A percentile compares a stretch with the other conserved stretches of the same genome.
These are phyloP conservation scores for Eristalis tenax DNA, from an alignment of 2,888 invertebrate species.

Conservation along the genomic window DNA sequence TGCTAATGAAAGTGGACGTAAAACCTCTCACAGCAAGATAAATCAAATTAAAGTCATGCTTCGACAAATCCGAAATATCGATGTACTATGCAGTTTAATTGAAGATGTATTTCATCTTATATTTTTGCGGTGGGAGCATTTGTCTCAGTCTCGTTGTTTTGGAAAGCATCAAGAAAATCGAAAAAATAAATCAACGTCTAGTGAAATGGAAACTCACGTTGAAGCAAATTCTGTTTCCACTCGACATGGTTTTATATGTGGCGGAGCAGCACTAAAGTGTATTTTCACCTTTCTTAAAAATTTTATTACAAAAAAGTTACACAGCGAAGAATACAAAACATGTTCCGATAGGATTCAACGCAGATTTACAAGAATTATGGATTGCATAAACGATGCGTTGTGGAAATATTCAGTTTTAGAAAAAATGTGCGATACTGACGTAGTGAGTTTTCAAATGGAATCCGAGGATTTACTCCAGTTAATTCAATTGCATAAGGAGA, in stretches of 20 bases:
- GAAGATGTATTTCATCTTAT: constrained; percentile 78
- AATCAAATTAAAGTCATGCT: constrained; percentile 75
- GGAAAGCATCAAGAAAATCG: not conserved
- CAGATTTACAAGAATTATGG: constrained; percentile 76
- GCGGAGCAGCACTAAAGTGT: constrained; percentile 74
- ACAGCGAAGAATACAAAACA: constrained; percentile 78
- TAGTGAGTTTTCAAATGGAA: constrained; percentile 73
- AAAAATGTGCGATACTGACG: constrained; percentile 75
- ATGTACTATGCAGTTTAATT: constrained; percentile 76
- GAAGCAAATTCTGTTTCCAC: constrained; percentile 6
- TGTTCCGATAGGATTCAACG: constrained; percentile 75
- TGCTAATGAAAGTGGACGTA: constrained; percentile 35
- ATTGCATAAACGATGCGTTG: constrained; percentile 77
- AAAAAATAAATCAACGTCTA: constrained; percentile 45
- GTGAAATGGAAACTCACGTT: constrained; percentile 52
- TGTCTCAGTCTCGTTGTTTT: constrained; percentile 49
- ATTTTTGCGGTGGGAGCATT: constrained; percentile 79
- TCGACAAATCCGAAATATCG: constrained; percentile 76
- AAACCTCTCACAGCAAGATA: constrained; percentile 74
- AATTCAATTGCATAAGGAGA: constrained; percentile 76
- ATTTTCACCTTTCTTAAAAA: constrained; percentile 77
- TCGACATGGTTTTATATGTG: constrained; percentile 77
- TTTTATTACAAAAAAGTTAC: constrained; percentile 78
- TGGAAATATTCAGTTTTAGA: constrained; percentile 79
- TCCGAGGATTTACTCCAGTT: constrained; percentile 77